A percentile compares a stretch with the other conserved stretches of the same genome.
phyloP scores from a whole-genome alignment of 2,113 vertebrate species.

The Prunella himalayana region DNA sequence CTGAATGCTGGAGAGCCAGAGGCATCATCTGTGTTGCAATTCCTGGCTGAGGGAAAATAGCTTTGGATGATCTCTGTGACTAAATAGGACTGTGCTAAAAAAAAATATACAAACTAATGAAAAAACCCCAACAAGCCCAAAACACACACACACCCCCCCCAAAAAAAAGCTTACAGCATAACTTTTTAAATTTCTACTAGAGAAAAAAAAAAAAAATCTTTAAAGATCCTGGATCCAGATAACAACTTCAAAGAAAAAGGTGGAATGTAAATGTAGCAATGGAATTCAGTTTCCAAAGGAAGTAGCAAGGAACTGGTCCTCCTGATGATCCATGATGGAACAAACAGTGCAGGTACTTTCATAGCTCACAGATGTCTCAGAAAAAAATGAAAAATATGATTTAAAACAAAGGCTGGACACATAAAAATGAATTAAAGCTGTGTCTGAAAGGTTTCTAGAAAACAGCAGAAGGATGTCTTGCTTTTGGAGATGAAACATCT shows the following conservation, averaged over 20 bases:
- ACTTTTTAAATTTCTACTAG: not conserved
- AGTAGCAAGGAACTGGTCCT: not conserved
- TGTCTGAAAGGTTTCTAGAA: slow-evolving; percentile 6
- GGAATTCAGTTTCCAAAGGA: not conserved
- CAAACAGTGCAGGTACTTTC: not conserved
- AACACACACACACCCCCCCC: accelerated
- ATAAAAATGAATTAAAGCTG: slow-evolving; percentile 24
- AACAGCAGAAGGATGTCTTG: slow-evolving; percentile 10
- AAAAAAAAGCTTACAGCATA: accelerated
- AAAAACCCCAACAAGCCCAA: not conserved
- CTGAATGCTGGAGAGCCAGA: accelerated
- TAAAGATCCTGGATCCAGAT: not conserved
- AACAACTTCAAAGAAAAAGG: not conserved
- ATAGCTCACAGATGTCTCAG: not conserved
- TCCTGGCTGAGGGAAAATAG: not conserved
- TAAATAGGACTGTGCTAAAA: not conserved
- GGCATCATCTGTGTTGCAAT: not conserved
- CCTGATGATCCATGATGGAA: not conserved
- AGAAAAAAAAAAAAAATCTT: not conserved
- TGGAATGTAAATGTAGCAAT: not conserved
- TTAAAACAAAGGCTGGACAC: slow-evolving; percentile 29
- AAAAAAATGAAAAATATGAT: slow-evolving; percentile 6
- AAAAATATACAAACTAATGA: not conserved
- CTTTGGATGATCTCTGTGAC: not conserved
- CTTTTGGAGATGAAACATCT: slow-evolving; percentile 41